phyloP scores from a whole-genome alignment of 2,888 invertebrate species.

The Yponomeuta evonymella region DNA sequence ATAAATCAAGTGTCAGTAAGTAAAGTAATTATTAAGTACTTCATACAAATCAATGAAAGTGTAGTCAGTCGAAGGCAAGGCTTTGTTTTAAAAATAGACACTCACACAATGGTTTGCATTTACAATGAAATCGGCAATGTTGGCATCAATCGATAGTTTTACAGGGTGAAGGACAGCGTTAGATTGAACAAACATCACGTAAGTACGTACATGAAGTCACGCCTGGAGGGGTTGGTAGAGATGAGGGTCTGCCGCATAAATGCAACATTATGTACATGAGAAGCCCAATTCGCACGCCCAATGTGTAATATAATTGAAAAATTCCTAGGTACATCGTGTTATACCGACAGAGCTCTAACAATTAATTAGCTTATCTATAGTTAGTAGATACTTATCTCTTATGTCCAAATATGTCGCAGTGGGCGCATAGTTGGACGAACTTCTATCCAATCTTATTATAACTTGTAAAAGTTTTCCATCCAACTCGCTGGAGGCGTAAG shows the following conservation, averaged over 20 bases:
- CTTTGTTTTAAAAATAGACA: background rate
- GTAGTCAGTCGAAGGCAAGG: background rate
- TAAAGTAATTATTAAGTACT: background rate
- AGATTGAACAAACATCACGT: background rate
- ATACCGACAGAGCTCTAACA: background rate
- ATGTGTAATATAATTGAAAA: too few relatives aligned
- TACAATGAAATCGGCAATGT: slow-evolving; percentile 35
- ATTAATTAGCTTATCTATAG: background rate
- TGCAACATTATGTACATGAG: background rate
- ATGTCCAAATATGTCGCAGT: background rate
- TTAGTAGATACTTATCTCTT: background rate
- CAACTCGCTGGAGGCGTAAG: slow-evolving; percentile 29
- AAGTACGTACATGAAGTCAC: background rate
- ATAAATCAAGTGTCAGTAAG: background rate
- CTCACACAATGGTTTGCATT: slow-evolving; percentile 31
- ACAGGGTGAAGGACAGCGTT: slow-evolving; percentile 24
- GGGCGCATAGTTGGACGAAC: slow-evolving; percentile 20
- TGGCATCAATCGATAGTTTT: slow-evolving; percentile 33
- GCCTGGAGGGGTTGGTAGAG: too few relatives aligned
- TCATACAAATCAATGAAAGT: slow-evolving; percentile 15
- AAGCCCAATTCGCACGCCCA: too few relatives aligned
- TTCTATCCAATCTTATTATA: slow-evolving; percentile 42
- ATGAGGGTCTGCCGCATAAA: background rate
- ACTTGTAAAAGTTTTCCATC: slow-evolving; percentile 37
- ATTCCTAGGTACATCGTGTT: too few relatives aligned